A percentile compares a stretch with the other conserved stretches of the same genome.
phyloP scores from a whole-genome alignment of 2,113 vertebrate genomes.

The Serilophus lunatus region DNA sequence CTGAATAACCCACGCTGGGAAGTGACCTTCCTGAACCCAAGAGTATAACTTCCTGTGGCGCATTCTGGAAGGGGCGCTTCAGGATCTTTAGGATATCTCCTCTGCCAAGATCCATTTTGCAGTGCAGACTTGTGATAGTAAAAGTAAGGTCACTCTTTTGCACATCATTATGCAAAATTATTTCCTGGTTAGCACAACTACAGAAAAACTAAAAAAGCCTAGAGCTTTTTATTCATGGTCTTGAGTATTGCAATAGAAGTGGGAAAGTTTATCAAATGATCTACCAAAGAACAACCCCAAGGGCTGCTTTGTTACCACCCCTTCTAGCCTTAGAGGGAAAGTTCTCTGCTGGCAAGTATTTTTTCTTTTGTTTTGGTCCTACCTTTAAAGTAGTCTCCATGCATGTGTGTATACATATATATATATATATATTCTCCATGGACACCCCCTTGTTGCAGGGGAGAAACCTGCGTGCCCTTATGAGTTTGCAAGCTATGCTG shows the following conservation, averaged over 20 bases:
- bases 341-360: background rate
- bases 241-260: background rate
- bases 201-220: background rate
- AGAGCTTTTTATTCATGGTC: background rate
- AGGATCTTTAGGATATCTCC: background rate
- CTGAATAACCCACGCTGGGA: background rate
- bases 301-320: background rate
- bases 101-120: background rate
- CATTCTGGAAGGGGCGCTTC: background rate
- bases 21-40: background rate
- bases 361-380: background rate
- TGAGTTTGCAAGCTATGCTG: too few relatives aligned
- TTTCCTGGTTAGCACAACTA: background rate
- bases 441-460: too few relatives aligned
- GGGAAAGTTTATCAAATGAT: background rate
- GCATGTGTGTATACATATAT: too few relatives aligned
- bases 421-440: too few relatives aligned
- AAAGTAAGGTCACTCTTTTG: background rate
- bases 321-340: background rate
- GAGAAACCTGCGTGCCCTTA: too few relatives aligned
- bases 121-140: background rate
- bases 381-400: background rate
- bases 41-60: background rate
- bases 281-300: background rate
- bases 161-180: background rate